These are phyloP conservation scores for Hippolais icterina DNA, from an alignment of 2,113 vertebrate genomes.

Conservation along the genomic window DNA sequence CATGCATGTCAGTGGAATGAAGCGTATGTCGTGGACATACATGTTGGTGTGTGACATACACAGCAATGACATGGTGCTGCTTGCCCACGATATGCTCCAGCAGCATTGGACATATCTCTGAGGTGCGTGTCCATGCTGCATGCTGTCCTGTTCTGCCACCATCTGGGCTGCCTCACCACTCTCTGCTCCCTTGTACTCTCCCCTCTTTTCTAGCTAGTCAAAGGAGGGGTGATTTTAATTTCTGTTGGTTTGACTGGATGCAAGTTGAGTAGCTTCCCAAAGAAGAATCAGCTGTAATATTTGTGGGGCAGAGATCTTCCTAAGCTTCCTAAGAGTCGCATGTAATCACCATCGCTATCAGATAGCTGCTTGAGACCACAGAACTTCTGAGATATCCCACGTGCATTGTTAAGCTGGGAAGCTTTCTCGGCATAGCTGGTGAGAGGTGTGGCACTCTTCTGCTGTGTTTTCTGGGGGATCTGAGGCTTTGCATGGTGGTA, in stretches of 20 bases:
- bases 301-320: background rate
- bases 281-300: background rate
- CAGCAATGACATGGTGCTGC: background rate
- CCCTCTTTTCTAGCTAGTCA: background rate
- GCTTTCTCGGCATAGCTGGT: background rate
- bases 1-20: background rate
- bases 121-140: background rate
- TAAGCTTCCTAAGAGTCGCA: background rate
- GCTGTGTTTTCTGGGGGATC: background rate
- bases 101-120: background rate
- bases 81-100: background rate
- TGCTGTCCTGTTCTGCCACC: background rate
- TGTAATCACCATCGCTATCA: background rate
- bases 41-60: background rate
- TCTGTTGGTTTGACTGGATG: background rate
- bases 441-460: background rate
- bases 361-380: background rate
- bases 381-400: background rate
- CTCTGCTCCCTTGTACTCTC: background rate
- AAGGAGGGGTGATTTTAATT: background rate
- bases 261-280: background rate
- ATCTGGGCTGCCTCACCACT: background rate
- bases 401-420: background rate
- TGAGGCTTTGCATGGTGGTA: background rate
- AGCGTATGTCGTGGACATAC: background rate